Conservation (phyloP, 2,797 vertebrate genomes). For the Characodon lateralis region DNA sequence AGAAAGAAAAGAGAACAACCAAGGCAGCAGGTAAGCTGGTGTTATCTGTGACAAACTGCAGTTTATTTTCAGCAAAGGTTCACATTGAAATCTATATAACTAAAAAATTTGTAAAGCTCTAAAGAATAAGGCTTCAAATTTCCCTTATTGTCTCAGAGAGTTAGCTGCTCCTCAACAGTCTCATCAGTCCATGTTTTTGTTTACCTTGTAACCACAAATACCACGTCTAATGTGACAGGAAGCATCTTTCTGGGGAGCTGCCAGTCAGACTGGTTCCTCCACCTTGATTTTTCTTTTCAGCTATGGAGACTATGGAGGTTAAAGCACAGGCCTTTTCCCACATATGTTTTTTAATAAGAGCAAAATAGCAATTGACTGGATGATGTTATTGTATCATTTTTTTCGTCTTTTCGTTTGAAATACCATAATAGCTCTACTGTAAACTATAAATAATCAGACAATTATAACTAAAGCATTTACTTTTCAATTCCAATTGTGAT, state of each 20-base stretch:
- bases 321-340: constrained; percentile 3
- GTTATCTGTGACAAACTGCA: not conserved
- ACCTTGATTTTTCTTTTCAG: not conserved
- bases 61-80: not conserved
- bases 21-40: not conserved
- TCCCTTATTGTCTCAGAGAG: not conserved
- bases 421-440: not conserved
- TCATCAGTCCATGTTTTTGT: constrained; percentile 31
- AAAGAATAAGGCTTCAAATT: not conserved
- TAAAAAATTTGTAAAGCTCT: not conserved
- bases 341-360: not conserved
- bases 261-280: constrained; percentile 37
- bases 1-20: not conserved
- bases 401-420: not conserved
- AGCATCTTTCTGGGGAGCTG: not conserved
- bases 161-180: constrained; percentile 7
- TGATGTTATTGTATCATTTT: not conserved
- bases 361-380: not conserved
- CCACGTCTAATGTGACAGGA: not conserved
- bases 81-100: not conserved
- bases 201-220: constrained; percentile 32
- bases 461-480: constrained; percentile 69
- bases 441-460: not conserved
- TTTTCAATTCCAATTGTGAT: constrained; percentile 89
- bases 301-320: constrained; percentile 6